A percentile compares a stretch with the other conserved stretches of the same genome.
These are phyloP conservation scores for Zaprionus ghesquierei DNA, from an alignment of 1,140 invertebrate species.

Conservation along the genomic window DNA sequence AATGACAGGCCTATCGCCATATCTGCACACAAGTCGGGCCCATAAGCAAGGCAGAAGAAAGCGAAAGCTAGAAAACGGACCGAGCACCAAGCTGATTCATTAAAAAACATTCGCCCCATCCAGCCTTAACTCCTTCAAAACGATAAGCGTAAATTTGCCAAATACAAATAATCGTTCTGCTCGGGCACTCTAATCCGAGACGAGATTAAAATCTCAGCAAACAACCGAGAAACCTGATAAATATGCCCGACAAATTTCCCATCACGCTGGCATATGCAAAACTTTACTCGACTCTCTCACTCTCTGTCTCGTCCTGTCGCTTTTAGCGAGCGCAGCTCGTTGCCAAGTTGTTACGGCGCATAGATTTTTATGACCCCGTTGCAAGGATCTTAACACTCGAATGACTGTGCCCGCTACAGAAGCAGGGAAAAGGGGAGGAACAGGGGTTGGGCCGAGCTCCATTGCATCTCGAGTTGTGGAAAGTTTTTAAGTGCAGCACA, in stretches of 20 bases:
- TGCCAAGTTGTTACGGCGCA: slow-evolving; percentile 59
- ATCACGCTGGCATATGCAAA: slow-evolving; percentile 28
- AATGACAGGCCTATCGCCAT: slow-evolving; percentile 71
- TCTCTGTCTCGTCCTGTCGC: too few relatives aligned
- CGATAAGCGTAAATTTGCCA: slow-evolving; percentile 80
- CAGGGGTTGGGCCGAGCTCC: neutral
- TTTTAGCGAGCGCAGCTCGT: slow-evolving; percentile 38
- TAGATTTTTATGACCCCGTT: slow-evolving; percentile 49
- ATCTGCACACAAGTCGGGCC: slow-evolving; percentile 53
- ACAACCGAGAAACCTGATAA: slow-evolving; percentile 52
- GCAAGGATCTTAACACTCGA: slow-evolving; percentile 33
- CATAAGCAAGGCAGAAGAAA: slow-evolving; percentile 53
- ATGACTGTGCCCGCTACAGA: slow-evolving; percentile 19
- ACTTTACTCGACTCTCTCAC: slow-evolving; percentile 18
- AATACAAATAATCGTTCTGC: slow-evolving; percentile 66
- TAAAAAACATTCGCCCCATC: slow-evolving; percentile 33
- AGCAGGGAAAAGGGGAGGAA: too few relatives aligned
- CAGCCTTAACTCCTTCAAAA: neutral
- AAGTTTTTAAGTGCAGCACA: slow-evolving; percentile 70
- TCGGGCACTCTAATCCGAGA: slow-evolving; percentile 42
- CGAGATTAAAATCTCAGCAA: slow-evolving; percentile 65
- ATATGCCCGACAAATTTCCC: slow-evolving; percentile 23
- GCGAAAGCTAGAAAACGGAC: neutral
- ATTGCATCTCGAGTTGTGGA: slow-evolving; percentile 45
- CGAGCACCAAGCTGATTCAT: slow-evolving; percentile 44